A percentile compares a stretch with the other conserved stretches of the same genome.
These are phyloP conservation scores for Conops quadrifasciatus DNA, from an alignment of 2,888 invertebrate species.

Conservation along the genomic window DNA sequence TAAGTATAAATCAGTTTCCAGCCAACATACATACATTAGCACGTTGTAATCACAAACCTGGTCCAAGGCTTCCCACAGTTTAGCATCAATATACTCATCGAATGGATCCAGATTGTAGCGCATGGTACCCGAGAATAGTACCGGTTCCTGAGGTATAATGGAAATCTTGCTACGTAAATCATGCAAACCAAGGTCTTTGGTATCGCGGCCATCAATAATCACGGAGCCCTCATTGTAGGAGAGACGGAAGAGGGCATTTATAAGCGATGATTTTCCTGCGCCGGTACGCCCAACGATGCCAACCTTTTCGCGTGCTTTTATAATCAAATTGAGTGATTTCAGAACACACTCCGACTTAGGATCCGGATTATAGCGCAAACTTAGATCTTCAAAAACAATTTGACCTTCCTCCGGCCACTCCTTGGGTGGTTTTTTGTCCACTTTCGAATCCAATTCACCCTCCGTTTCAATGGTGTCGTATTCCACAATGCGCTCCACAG, in stretches of 20 bases:
- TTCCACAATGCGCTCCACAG: constrained; percentile 83
- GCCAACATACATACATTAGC: neutral
- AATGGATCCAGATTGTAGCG: constrained; percentile 92
- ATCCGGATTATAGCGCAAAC: constrained; percentile 74
- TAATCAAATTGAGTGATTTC: constrained; percentile 73
- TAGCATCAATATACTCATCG: constrained; percentile 78
- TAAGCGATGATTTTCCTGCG: constrained; percentile 77
- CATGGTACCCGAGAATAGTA: constrained; percentile 86
- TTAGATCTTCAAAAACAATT: constrained; percentile 74
- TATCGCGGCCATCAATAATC: constrained; percentile 81
- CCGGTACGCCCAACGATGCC: constrained; percentile 78
- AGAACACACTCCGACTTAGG: constrained; percentile 76
- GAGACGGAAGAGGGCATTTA: constrained; percentile 79
- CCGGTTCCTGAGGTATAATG: constrained; percentile 87
- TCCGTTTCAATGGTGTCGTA: constrained; percentile 68
- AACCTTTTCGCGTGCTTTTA: constrained; percentile 73
- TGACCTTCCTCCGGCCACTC: constrained; percentile 79
- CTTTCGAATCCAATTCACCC: constrained; percentile 72
- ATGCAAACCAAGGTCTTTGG: constrained; percentile 75
- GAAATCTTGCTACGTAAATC: constrained; percentile 80
- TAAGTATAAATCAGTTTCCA: neutral
- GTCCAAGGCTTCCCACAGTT: constrained; percentile 84
- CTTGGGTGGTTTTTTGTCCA: constrained; percentile 71
- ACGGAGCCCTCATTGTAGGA: constrained; percentile 81
- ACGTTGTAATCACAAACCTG: constrained; percentile 72